Evolutionary conservation across 2,113 vertebrate species (phyloP).

Genomic region (Struthidea cinerea): DNA sequence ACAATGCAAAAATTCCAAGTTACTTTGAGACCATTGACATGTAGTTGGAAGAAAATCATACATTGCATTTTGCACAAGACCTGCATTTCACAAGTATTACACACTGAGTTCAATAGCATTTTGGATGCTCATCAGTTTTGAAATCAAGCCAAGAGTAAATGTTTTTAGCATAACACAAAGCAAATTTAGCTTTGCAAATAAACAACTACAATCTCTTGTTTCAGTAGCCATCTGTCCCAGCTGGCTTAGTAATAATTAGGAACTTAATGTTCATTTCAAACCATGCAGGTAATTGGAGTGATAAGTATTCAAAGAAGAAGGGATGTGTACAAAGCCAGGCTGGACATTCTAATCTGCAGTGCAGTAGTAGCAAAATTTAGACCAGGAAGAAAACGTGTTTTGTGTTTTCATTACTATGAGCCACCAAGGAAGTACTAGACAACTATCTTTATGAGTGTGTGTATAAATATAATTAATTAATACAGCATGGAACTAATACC

Average conservation of each 20-base stretch:
- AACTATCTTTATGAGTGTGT: background rate
- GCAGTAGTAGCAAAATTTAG: background rate
- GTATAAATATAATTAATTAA: background rate
- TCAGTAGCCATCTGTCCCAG: background rate
- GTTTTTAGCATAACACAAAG: slow-evolving; percentile 5
- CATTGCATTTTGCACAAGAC: background rate
- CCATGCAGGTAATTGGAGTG: background rate
- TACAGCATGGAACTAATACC: background rate
- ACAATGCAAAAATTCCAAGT: background rate
- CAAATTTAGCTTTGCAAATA: slow-evolving; percentile 22
- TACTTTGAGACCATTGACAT: background rate
- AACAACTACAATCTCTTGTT: background rate
- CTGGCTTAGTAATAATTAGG: background rate
- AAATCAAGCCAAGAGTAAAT: slow-evolving; percentile 7
- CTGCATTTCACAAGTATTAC: background rate
- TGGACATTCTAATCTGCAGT: background rate
- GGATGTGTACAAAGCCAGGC: background rate
- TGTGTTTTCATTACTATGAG: background rate
- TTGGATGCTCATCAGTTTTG: background rate
- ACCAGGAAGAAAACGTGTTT: background rate
- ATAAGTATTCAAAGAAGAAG: background rate
- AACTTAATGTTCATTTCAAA: background rate
- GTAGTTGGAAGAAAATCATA: background rate
- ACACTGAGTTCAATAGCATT: background rate
- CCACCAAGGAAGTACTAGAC: background rate